Evolutionary conservation across 92 coral and sea anemone genomes (phyloP), one percentile per base, ranked within the genome.

Genomic region (Anthopleura xanthogrammica): DNA sequence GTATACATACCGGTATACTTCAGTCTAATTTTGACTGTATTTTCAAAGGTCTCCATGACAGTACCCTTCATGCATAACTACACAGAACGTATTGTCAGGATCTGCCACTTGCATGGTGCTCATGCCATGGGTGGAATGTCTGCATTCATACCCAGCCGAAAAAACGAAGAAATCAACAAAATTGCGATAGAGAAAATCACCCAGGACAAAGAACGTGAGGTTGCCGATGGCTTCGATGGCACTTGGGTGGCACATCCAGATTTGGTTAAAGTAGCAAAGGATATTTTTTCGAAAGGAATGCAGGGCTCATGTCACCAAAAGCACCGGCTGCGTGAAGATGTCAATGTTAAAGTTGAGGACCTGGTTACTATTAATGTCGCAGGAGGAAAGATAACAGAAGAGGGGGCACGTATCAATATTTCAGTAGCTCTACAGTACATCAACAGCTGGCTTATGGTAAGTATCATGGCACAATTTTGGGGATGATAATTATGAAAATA

Each of bases 91-190:
- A 90, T 95, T 79, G 95, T 95, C 56, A 90, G 91, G 77, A 91
- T 95, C 22, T 94, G 98, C 75, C 98, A 95, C 90, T 90, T 90
- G 57, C 98, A 92, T 79, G 98, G 98, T 16, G 98, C 98, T 20
- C 98, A 95, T 72, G 98, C 98, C 2, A 94, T 95, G 98, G 98
- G 98, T 13, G 98, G 98, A 55, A 95, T 95, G 98, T 93, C 98
- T 7, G 98, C 98, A 5, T 95, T 95, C 83, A 95, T 95, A 41
- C 98, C 98, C 64, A 95, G 98, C 79, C 87, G 98, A 79, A 91
- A 81, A 72, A 94, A 95, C 75, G 92, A 90, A 85, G 93, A 92
- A 82, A 89, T 95, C 23, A 95, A 95, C 89, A 88, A 87, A 86
- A 82, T 92, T 72, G 98, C 98, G 16, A 90, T 87, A 60, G 95